Evolutionary conservation across 2,797 vertebrate species (phyloP).

Genomic region (Rhinogobio ventralis): DNA sequence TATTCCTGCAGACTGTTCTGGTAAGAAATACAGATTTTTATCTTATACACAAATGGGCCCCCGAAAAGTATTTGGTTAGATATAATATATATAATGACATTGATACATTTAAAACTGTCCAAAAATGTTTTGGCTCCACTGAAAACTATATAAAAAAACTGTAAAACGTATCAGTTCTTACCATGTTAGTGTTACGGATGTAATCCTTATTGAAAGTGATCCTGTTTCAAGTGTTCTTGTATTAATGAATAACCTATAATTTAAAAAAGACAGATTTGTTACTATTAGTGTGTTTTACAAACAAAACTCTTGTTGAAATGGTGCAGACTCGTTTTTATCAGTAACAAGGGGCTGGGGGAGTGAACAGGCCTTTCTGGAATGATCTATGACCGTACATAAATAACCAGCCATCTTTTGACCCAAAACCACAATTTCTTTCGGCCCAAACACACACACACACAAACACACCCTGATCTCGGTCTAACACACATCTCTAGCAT

Average conservation of each 20-base stretch:
- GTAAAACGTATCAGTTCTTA: constrained; percentile 28
- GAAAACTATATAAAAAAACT: not conserved
- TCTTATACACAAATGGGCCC: not conserved
- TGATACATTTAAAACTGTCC: not conserved
- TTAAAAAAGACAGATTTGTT: not conserved
- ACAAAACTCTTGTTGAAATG: not conserved
- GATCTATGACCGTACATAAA: constrained; percentile 57
- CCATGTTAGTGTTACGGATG: constrained; percentile 27
- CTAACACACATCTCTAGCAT: constrained; percentile 47
- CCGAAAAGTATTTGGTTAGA: not conserved
- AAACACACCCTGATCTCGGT: constrained; percentile 63
- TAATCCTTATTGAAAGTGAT: not conserved
- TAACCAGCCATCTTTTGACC: constrained; percentile 23
- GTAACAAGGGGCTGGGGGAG: constrained; percentile 26
- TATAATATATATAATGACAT: not conserved
- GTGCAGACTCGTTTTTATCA: constrained; percentile 46
- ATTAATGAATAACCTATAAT: not conserved
- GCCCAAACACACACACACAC: constrained; percentile 54
- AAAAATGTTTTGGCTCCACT: not conserved
- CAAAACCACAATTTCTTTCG: constrained; percentile 31
- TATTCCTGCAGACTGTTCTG: constrained; percentile 69
- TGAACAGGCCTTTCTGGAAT: constrained; percentile 31
- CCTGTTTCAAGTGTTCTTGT: not conserved
- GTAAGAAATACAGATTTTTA: constrained; percentile 4
- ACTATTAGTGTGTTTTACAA: constrained; percentile 10